phyloP scores from a whole-genome alignment of 2,113 vertebrate genomes.

The Zapus hudsonius region DNA sequence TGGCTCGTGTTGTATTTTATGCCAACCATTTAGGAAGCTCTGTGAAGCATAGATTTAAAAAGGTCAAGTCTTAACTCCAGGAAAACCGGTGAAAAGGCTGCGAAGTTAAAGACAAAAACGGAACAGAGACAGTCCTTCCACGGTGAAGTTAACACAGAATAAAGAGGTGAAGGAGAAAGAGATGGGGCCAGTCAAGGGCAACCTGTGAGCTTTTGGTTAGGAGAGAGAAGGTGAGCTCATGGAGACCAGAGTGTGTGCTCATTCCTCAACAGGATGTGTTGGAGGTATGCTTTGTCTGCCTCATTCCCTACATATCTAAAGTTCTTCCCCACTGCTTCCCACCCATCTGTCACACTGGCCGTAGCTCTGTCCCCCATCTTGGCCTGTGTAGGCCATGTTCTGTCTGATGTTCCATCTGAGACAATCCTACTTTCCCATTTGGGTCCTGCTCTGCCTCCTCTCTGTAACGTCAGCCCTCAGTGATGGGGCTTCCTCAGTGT shows the following conservation, averaged over 20 bases:
- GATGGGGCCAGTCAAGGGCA: background rate
- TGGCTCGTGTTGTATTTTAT: background rate
- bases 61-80: background rate
- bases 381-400: background rate
- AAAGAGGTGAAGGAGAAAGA: background rate
- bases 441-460: background rate
- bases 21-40: background rate
- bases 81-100: background rate
- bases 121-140: background rate
- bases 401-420: background rate
- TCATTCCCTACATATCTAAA: fast-evolving
- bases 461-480: background rate
- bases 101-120: background rate
- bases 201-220: background rate
- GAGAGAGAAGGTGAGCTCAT: background rate
- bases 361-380: background rate
- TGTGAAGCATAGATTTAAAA: background rate
- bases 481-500: background rate
- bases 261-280: background rate
- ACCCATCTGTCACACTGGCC: too few species aligned
- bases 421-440: background rate
- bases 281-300: background rate
- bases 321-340: background rate
- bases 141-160: background rate
- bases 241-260: background rate